A percentile compares a stretch with the other conserved stretches of the same genome.
Conservation (phyloP, 2,888 invertebrate species). For the Coleophora deauratella region DNA sequence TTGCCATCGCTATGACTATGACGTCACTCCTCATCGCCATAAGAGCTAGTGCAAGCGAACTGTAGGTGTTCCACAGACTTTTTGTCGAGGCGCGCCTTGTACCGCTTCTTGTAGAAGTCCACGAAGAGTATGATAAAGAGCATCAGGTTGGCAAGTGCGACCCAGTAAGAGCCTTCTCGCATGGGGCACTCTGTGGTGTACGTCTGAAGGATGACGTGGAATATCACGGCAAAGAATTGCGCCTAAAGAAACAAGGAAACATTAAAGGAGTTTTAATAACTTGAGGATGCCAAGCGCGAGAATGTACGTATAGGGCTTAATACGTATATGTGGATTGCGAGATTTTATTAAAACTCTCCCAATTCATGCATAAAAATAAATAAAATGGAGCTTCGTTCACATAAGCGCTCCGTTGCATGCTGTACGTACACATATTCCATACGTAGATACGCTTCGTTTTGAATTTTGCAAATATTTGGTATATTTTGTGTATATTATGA, state of each 20-base stretch:
- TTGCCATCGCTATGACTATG: too few relatives aligned
- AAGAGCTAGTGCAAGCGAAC: too few relatives aligned
- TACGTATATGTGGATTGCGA: not conserved
- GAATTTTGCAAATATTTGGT: too few relatives aligned
- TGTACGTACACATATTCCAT: not conserved
- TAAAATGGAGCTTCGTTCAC: not conserved
- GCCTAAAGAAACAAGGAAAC: too few relatives aligned
- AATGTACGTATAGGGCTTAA: not conserved
- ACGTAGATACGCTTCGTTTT: too few relatives aligned
- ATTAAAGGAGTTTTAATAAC: not conserved
- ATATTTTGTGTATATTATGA: too few relatives aligned
- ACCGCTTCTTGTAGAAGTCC: constrained; percentile 29
- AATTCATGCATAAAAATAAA: not conserved
- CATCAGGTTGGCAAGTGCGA: constrained; percentile 22
- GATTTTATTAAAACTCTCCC: not conserved
- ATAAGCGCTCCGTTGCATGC: not conserved
- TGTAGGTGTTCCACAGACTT: too few relatives aligned
- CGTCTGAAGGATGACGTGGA: constrained; percentile 25
- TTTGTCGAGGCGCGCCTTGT: constrained; percentile 4
- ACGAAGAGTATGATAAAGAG: constrained; percentile 28
- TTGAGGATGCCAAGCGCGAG: not conserved
- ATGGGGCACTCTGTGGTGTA: constrained; percentile 29
- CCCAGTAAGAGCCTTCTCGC: constrained; percentile 24
- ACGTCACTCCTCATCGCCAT: too few relatives aligned
- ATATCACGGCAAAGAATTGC: constrained; percentile 27